phyloP scores from a whole-genome alignment of 2,888 invertebrate species.

The Acronicta alni region DNA sequence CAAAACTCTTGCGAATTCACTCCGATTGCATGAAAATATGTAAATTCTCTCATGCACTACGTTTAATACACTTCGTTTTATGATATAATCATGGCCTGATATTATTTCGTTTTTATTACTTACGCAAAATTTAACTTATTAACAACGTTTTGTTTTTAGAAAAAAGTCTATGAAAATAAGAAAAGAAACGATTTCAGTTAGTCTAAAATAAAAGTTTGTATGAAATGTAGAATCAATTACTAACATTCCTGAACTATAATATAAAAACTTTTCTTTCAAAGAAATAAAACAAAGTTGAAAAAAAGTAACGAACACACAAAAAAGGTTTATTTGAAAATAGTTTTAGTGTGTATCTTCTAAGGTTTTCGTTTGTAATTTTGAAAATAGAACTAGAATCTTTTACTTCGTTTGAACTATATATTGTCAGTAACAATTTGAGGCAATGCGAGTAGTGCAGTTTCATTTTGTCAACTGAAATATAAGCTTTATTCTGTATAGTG shows the following conservation, averaged over 20 bases:
- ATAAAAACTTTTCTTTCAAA: constrained; percentile 27
- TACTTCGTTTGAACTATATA: constrained; percentile 18
- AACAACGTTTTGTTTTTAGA: constrained; percentile 28
- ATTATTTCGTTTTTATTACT: too few species aligned
- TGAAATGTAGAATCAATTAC: constrained; percentile 20
- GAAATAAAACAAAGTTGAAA: constrained; percentile 13
- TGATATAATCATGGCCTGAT: too few species aligned
- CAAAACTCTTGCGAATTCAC: too few species aligned
- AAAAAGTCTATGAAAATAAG: constrained; percentile 30
- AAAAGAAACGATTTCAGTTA: constrained; percentile 21
- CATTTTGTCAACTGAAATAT: constrained; percentile 25
- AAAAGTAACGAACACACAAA: constrained; percentile 20
- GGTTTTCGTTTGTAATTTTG: constrained; percentile 15
- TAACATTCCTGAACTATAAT: constrained; percentile 21
- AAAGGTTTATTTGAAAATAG: constrained; percentile 26
- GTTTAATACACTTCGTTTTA: too few species aligned
- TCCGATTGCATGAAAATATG: too few species aligned
- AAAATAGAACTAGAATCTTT: constrained; percentile 25
- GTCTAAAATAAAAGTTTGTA: constrained; percentile 27
- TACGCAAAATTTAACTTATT: constrained; percentile 34
- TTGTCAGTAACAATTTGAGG: constrained; percentile 3
- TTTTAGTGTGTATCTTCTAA: constrained; percentile 29
- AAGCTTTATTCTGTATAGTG: constrained; percentile 29
- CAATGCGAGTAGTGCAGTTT: constrained; percentile 17
- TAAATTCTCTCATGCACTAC: too few species aligned